Percentiles rank a stretch among this genome's conserved stretches.
phyloP scores from a whole-genome alignment of 2,888 invertebrate genomes.

The Phorcus lineatus region DNA sequence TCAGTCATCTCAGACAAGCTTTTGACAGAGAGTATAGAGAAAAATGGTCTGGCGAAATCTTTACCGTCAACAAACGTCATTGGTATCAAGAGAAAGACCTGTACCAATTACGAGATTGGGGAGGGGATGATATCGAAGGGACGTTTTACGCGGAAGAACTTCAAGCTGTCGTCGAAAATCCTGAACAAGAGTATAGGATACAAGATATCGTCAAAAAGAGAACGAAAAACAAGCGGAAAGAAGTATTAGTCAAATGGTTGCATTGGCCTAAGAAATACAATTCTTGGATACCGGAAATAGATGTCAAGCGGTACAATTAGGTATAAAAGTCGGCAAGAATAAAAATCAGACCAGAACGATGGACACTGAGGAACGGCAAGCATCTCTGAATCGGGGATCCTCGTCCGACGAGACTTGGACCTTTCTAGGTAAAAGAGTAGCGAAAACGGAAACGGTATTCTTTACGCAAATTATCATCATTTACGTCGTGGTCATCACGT shows the following conservation, averaged over 20 bases:
- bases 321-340: background rate
- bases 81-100: conserved; percentile 33
- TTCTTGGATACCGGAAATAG: conserved; percentile 31
- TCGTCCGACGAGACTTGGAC: background rate
- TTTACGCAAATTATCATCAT: conserved; percentile 7
- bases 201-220: conserved; percentile 36
- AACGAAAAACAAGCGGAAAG: conserved; percentile 24
- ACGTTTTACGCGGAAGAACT: conserved; percentile 39
- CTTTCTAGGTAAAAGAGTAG: background rate
- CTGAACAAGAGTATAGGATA: conserved; percentile 31
- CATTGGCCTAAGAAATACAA: conserved; percentile 45
- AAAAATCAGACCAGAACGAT: background rate
- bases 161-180: conserved; percentile 34
- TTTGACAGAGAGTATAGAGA: conserved; percentile 41
- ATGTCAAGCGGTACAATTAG: conserved; percentile 25
- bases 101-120: conserved; percentile 33
- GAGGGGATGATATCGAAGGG: conserved; percentile 30
- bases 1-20: conserved; percentile 9
- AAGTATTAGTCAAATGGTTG: conserved; percentile 41
- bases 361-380: background rate
- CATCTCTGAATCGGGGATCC: background rate
- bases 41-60: conserved; percentile 41
- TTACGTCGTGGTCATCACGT: conserved; percentile 3
- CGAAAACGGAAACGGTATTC: conserved; percentile 12
- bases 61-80: conserved; percentile 30